phyloP scores from a whole-genome alignment of 2,888 invertebrate genomes.

The Antitype chi region DNA sequence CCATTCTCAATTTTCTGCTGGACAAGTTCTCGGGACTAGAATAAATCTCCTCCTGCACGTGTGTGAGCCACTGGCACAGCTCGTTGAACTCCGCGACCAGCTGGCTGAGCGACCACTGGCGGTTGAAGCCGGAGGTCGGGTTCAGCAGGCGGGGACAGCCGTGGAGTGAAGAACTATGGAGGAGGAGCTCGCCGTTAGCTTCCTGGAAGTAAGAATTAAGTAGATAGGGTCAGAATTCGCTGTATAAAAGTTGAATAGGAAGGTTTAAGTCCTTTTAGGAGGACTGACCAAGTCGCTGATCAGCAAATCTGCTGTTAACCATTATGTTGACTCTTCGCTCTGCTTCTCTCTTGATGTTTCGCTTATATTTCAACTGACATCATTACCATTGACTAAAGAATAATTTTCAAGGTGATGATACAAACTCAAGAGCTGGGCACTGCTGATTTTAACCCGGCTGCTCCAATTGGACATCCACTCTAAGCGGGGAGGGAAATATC shows the following conservation, averaged over 20 bases:
- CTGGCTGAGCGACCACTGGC: slow-evolving; percentile 94
- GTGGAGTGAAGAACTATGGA: slow-evolving; percentile 90
- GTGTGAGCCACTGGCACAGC: slow-evolving; percentile 95
- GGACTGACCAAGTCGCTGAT: no score
- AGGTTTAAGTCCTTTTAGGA: no score
- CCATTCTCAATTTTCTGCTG: slow-evolving; percentile 93
- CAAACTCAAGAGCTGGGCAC: not conserved
- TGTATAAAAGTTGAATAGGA: no score
- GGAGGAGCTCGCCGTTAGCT: slow-evolving; percentile 94
- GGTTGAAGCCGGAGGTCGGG: slow-evolving; percentile 84
- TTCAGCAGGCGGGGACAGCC: slow-evolving; percentile 80
- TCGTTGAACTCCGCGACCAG: slow-evolving; percentile 95
- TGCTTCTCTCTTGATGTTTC: no score
- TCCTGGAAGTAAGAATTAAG: slow-evolving; percentile 88
- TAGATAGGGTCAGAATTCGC: no score
- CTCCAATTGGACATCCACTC: not conserved
- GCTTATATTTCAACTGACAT: not conserved
- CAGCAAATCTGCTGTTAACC: no score
- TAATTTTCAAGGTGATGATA: not conserved
- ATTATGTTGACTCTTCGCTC: no score
- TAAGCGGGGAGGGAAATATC: not conserved
- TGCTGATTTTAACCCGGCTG: not conserved
- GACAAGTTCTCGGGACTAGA: slow-evolving; percentile 93
- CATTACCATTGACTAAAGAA: no score
- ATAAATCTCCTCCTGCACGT: slow-evolving; percentile 94